Conservation (phyloP, 2,113 vertebrate species). For the Mungos mungo region DNA sequence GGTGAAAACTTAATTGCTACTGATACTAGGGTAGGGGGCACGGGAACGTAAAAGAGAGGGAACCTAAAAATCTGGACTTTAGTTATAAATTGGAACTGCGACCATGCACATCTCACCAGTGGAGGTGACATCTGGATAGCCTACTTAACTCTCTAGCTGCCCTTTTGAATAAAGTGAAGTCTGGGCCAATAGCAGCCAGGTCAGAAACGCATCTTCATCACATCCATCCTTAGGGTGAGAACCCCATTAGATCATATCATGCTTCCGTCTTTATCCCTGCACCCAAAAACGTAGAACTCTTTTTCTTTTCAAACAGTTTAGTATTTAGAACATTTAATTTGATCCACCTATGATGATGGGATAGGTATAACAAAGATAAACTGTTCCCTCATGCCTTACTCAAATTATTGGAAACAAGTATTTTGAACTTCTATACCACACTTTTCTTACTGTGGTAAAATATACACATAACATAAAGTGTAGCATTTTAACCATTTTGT, state of each 20-base stretch:
- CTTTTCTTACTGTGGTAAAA: neutral
- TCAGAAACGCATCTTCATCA: neutral
- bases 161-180: neutral
- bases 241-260: neutral
- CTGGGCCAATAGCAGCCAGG: neutral
- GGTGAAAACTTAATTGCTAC: slow-evolving; percentile 21
- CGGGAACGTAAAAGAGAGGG: neutral
- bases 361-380: neutral
- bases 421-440: neutral
- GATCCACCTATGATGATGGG: neutral
- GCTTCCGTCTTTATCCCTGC: neutral
- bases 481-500: slow-evolving; percentile 16
- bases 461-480: neutral
- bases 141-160: neutral
- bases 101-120: neutral
- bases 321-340: slow-evolving; percentile 36
- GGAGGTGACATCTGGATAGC: neutral
- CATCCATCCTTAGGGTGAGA: neutral
- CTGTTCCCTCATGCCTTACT: neutral
- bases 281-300: neutral
- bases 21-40: neutral
- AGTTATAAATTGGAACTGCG: neutral
- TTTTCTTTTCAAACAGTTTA: neutral
- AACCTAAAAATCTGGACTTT: slow-evolving; percentile 7
- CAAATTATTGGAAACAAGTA: slow-evolving; percentile 10